Evolutionary conservation across 2,888 invertebrate genomes (phyloP).

Genomic region (Monochamus alternatus): DNA sequence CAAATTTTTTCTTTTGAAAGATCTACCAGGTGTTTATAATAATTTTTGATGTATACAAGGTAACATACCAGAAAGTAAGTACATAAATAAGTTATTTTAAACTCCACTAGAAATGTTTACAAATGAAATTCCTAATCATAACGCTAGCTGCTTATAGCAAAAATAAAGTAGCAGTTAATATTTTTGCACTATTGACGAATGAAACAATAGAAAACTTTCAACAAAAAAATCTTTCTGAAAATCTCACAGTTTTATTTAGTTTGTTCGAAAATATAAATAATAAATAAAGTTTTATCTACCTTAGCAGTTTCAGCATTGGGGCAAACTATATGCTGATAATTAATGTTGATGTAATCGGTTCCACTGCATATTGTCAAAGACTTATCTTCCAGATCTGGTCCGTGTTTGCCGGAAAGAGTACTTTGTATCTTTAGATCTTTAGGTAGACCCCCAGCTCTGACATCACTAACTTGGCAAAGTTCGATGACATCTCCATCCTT

Average conservation of each 20-base stretch:
- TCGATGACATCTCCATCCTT: conserved; percentile 99
- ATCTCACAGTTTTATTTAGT: no score
- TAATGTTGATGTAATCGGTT: conserved; percentile 98
- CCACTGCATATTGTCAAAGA: conserved; percentile 98
- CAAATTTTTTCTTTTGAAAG: no score
- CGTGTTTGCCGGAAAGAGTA: conserved; percentile 86
- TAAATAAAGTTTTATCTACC: conserved; percentile 72
- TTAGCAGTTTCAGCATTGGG: conserved; percentile 94
- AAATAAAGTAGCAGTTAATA: no score
- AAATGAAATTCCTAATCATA: no score
- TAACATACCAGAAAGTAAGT: conserved; percentile 13
- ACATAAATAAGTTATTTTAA: conserved; percentile 26
- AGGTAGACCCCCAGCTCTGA: conserved; percentile 93
- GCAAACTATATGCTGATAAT: conserved; percentile 97
- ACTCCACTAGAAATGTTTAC: not conserved
- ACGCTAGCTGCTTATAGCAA: no score
- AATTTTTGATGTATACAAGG: conserved; percentile 3
- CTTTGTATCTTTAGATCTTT: conserved; percentile 88
- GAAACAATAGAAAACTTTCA: no score
- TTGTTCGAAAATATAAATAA: no score
- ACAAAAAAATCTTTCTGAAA: no score
- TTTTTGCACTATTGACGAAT: not conserved
- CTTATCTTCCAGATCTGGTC: conserved; percentile 88
- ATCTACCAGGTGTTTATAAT: no score
- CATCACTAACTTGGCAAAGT: conserved; percentile 98